These are phyloP conservation scores for Drosophila seguyi DNA, from an alignment of 1,140 invertebrate species.

Conservation along the genomic window DNA sequence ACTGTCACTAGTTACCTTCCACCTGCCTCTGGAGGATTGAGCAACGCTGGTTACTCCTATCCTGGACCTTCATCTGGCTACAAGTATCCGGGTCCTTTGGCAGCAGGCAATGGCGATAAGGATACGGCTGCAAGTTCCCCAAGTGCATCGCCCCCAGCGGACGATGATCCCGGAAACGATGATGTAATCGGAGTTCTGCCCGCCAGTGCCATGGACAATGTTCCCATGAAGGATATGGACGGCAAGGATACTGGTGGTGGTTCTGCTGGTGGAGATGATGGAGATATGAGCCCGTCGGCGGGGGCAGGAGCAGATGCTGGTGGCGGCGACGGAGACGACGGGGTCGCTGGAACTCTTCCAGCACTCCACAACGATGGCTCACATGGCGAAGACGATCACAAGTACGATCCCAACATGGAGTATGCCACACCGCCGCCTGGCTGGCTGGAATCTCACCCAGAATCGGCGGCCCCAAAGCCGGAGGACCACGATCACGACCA, in stretches of 20 bases:
- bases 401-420: conserved; percentile 76
- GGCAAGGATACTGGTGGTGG: conserved; percentile 45
- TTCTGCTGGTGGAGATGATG: conserved; percentile 8
- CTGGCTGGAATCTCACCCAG: conserved; percentile 76
- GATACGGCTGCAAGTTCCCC: conserved; percentile 46
- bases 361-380: conserved; percentile 49
- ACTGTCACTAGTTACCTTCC: conserved; percentile 73
- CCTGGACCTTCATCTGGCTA: conserved; percentile 58
- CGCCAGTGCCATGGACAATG: conserved; percentile 74
- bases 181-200: conserved; percentile 74
- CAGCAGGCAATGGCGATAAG: conserved; percentile 54
- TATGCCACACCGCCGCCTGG: conserved; percentile 80
- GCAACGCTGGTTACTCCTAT: conserved; percentile 58
- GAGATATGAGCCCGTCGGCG: conserved; percentile 17
- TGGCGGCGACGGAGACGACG: conserved; percentile 23
- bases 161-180: conserved; percentile 66
- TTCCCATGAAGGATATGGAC: conserved; percentile 41
- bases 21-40: conserved; percentile 70
- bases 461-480: conserved; percentile 60
- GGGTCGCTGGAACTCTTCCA: conserved; percentile 36
- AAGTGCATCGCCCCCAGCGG: conserved; percentile 37
- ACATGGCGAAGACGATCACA: conserved; percentile 55
- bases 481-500: conserved; percentile 56
- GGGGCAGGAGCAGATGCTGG: conserved; percentile 15
- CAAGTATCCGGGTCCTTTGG: conserved; percentile 64